Evolutionary conservation across 2,888 invertebrate species (phyloP), one percentile per base, ranked within the genome.

Genomic region (Cerceris ruficornis): DNA sequence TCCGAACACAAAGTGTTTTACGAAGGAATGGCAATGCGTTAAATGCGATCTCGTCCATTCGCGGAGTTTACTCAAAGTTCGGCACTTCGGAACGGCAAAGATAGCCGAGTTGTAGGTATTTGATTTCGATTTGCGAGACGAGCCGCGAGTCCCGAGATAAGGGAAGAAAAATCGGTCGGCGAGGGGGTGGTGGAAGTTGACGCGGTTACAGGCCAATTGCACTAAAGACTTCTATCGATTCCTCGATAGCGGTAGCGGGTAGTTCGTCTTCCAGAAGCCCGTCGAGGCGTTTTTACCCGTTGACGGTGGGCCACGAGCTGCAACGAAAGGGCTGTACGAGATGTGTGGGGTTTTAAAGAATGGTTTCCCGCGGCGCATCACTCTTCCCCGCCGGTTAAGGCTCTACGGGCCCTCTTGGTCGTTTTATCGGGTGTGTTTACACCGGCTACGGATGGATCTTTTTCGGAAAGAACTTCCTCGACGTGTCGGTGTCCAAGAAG

Each of bases 341-440:
- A 84, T 72, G 84, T 81, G 85, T 82, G 77, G 79, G 82, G 73
- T 83, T 86, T 84, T 90, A 86, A 90, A 89, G 88, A 90, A 90
- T 90, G 90, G 90, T 88, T 89, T 89, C 88, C 87, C 86, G 88
- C 84, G 86, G 83, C 87, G 87, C 89, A 88, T 90, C 88, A 90
- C 86, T 90, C 90, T 89, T 89, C 87, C 83, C 84, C 86, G 82
- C 87, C 85, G 81, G 86, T 84, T 86, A 86, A 86, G 86, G 84
- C 81, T 65, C 61, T 28, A 28, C 58, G 55, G 60, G 42, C 68
- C 59, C 81, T 83, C 77, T 52, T 73, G 83, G 83, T 82, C 84
- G 86, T 90, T 90, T 89, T 86, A 88, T 87, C 89, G 87, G 81
- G 81, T 77, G 83, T 90, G 89, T 89, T 90, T 89, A 90, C 90